Percentiles rank a stretch among this genome's conserved stretches.
phyloP scores from a whole-genome alignment of 2,888 invertebrate genomes.

The Scelioninae gen. 1 region DNA sequence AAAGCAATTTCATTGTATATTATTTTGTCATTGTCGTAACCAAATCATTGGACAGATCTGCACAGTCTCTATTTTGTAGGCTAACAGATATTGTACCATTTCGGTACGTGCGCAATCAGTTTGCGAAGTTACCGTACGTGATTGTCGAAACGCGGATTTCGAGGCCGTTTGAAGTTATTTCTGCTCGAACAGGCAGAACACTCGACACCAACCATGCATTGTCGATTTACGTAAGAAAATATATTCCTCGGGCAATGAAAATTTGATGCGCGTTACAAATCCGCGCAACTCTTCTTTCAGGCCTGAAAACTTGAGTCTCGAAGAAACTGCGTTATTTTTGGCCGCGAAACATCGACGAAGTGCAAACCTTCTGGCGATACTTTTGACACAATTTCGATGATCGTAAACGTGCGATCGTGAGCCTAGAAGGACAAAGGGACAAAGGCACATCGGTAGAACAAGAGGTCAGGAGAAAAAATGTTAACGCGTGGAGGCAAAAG shows the following conservation, averaged over 20 bases:
- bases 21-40: background rate
- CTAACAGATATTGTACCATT: background rate
- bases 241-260: slow-evolving; percentile 39
- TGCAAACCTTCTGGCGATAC: slow-evolving; percentile 1
- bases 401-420: background rate
- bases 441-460: slow-evolving; percentile 1
- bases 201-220: slow-evolving; percentile 26
- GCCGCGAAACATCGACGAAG: background rate
- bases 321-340: slow-evolving; percentile 6
- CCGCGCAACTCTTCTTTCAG: background rate
- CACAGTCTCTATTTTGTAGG: background rate
- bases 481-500: slow-evolving; percentile 21
- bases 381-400: slow-evolving; percentile 27
- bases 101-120: slow-evolving; percentile 22
- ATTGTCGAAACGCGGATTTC: slow-evolving; percentile 71
- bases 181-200: slow-evolving; percentile 70
- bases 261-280: slow-evolving; percentile 25
- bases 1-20: background rate
- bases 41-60: background rate
- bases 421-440: slow-evolving; percentile 22
- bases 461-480: slow-evolving; percentile 13
- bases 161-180: slow-evolving; percentile 74
- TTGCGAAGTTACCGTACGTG: slow-evolving; percentile 29
- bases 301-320: background rate
- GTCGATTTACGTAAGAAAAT: slow-evolving; percentile 54